A percentile compares a stretch with the other conserved stretches of the same genome.
phyloP scores from a whole-genome alignment of 92 coral and sea anemone species.

The Paramuricea clavata region DNA sequence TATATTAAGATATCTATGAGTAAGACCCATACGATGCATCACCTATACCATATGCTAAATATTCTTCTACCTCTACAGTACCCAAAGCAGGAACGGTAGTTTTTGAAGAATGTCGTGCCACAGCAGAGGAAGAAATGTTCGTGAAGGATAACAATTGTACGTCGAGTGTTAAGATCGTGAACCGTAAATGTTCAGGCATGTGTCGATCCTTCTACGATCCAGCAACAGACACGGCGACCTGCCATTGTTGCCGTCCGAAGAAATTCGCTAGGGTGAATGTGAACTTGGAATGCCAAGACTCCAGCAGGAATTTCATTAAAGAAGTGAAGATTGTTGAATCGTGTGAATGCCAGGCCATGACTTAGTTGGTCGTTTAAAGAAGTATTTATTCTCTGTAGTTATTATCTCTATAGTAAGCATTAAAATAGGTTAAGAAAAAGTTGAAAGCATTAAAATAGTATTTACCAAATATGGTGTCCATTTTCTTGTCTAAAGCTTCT shows the following conservation, averaged over 20 bases:
- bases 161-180: constrained; percentile 32
- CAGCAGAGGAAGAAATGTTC: neutral
- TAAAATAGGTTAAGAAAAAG: constrained; percentile 45
- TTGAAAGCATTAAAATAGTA: neutral
- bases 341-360: constrained; percentile 69
- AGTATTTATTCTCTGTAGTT: neutral
- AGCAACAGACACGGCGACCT: constrained; percentile 59
- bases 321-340: constrained; percentile 67
- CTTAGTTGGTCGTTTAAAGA: neutral
- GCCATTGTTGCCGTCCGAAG: constrained; percentile 71
- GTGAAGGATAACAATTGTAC: constrained; percentile 64
- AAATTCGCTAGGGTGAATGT: neutral
- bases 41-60: constrained; percentile 43
- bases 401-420: neutral
- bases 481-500: no score
- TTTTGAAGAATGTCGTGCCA: constrained; percentile 15
- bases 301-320: constrained; percentile 37
- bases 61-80: constrained; percentile 30
- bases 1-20: no score
- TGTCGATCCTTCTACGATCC: constrained; percentile 63
- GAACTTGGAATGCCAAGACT: constrained; percentile 45
- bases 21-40: no score
- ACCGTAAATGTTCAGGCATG: constrained; percentile 64
- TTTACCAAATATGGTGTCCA: neutral
- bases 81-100: constrained; percentile 18